phyloP scores from a whole-genome alignment of 2,888 invertebrate species.

The Lymantria monacha region DNA sequence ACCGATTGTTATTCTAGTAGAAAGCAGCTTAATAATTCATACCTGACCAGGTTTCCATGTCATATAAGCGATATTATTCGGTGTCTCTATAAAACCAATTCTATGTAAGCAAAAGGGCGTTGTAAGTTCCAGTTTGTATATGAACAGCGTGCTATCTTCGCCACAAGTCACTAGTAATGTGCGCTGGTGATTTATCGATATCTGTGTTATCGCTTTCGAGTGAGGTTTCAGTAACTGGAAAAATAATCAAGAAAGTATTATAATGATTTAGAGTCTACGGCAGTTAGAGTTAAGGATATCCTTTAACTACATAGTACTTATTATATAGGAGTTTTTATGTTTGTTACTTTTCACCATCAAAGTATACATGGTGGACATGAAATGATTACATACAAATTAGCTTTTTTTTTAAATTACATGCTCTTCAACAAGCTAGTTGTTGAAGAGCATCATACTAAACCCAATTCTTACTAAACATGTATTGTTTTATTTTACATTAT shows the following conservation, averaged over 20 bases:
- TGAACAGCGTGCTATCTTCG: slow-evolving; percentile 86
- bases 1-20: too few species aligned
- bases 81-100: slow-evolving; percentile 86
- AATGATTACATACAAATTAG: too few species aligned
- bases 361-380: too few species aligned
- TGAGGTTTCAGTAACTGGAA: slow-evolving; percentile 85
- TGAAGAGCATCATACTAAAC: too few species aligned
- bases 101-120: slow-evolving; percentile 79
- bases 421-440: too few species aligned
- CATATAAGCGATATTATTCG: slow-evolving; percentile 84
- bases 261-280: too few species aligned
- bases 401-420: too few species aligned
- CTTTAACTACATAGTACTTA: too few species aligned
- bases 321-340: too few species aligned
- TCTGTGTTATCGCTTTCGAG: slow-evolving; percentile 81
- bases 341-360: too few species aligned
- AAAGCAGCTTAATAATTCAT: not conserved
- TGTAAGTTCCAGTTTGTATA: slow-evolving; percentile 75
- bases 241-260: not conserved
- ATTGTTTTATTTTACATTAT: too few species aligned
- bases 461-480: too few species aligned
- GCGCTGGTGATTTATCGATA: slow-evolving; percentile 82
- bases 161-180: slow-evolving; percentile 85
- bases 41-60: slow-evolving; percentile 85
- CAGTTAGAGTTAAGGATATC: not conserved